Evolutionary conservation across 1,140 invertebrate genomes (phyloP).

Genomic region (Holotrichia oblita): DNA sequence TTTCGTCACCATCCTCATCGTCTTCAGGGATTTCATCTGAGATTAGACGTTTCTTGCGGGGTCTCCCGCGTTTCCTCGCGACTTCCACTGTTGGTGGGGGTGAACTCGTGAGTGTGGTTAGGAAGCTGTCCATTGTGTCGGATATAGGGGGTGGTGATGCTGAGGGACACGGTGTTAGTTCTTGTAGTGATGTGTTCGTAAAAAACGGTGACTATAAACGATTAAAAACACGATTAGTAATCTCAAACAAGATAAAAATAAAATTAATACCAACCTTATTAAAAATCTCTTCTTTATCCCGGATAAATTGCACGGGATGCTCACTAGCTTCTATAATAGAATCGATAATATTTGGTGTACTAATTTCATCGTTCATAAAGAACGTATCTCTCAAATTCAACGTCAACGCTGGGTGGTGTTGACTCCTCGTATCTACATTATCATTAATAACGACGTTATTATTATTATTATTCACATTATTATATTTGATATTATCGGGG

Average conservation of each 20-base stretch:
- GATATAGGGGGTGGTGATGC: neutral
- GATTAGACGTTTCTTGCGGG: neutral
- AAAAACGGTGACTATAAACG: neutral
- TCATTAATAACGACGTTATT: neutral
- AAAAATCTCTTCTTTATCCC: neutral
- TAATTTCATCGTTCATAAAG: neutral
- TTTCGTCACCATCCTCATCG: neutral
- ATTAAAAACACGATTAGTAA: neutral
- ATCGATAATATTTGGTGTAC: conserved; percentile 37
- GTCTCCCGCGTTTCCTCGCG: conserved; percentile 9
- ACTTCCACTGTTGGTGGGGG: neutral
- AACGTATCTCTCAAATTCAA: neutral
- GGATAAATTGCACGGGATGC: neutral
- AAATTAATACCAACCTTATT: neutral
- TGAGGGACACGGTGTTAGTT: neutral
- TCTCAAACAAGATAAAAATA: neutral
- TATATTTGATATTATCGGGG: neutral
- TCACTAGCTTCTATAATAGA: conserved; percentile 4
- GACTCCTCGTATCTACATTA: neutral
- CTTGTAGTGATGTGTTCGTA: neutral
- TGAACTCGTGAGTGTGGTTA: neutral
- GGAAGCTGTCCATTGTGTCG: neutral
- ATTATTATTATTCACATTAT: conserved; percentile 1
- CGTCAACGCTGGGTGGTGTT: neutral
- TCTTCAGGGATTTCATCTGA: neutral